Evolutionary conservation across 92 coral and sea anemone genomes (phyloP), one percentile per base, ranked within the genome.

Genomic region (Epizoanthus fatuus): DNA sequence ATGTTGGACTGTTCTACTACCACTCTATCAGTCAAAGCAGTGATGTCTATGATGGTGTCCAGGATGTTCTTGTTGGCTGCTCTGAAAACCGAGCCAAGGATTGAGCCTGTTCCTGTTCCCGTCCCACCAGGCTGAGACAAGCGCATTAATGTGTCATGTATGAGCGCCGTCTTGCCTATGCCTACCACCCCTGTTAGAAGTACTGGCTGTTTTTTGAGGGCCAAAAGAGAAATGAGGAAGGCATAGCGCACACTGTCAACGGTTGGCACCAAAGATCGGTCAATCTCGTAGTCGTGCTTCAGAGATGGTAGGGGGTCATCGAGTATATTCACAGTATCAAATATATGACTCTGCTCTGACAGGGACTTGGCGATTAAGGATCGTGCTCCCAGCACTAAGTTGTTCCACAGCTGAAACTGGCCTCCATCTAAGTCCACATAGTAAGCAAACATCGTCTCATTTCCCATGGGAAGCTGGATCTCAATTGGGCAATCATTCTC

Each of bases 281-380:
- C 98, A 44, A 90, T 75, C 32, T 95, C 94, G 3, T 35, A 57
- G 22, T 91, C 94, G 45, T 86, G 79, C 70, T 74, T 88, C 64
- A 87, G 9, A 11, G 87, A 80, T 42, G 92, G 90, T 38, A 84
- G 44, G 19, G 91, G 90, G 6, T 94, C 98, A 19, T 94, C 98
- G 0, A 92, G 87, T 4, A 86, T 68, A 72, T 86, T 87, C 7
- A 86, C 42, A 22, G 94, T 81, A 55, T 97, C 99, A 2, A 96
- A 77, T 65, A 92, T 86, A 16, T 93, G 94, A 56, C 90, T 89
- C 84, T 96, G 95, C 37, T 88, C 92, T 16, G 99, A 91, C 6
- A 97, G 96, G 17, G 99, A 81, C 69, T 95, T 93, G 69, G 98
- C 97, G 55, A 97, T 97, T 12, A 97, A 91, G 17, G 96, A 95